Percentiles rank a stretch among this genome's conserved stretches.
Conservation (phyloP, 2,888 invertebrate genomes). For the Spodoptera picta region DNA sequence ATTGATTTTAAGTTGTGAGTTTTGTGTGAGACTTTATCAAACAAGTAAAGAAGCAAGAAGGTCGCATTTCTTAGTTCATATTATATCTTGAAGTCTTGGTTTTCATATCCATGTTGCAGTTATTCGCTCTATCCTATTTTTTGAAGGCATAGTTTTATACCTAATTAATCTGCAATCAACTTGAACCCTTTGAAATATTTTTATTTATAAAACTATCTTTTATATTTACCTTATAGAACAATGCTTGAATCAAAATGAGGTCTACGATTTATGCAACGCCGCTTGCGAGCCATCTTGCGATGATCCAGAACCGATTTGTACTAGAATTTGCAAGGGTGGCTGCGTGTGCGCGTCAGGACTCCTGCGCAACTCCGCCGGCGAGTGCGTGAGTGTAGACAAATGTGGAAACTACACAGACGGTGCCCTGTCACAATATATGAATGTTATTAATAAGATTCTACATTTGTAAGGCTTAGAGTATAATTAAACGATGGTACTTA, state of each 20-base stretch:
- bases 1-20: too few relatives aligned
- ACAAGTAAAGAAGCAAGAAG: too few relatives aligned
- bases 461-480: constrained; percentile 53
- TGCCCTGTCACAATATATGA: constrained; percentile 71
- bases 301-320: constrained; percentile 79
- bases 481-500: not conserved
- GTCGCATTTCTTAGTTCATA: too few relatives aligned
- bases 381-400: constrained; percentile 76
- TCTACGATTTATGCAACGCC: constrained; percentile 77
- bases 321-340: constrained; percentile 73
- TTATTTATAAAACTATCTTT: constrained; percentile 11
- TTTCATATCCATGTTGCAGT: too few relatives aligned
- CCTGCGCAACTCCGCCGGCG: constrained; percentile 69
- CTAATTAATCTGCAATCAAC: too few relatives aligned
- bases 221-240: constrained; percentile 69
- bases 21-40: too few relatives aligned
- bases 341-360: constrained; percentile 79
- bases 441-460: constrained; percentile 76
- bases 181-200: not conserved
- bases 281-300: constrained; percentile 77
- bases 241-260: constrained; percentile 78
- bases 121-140: too few relatives aligned
- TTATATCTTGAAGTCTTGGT: too few relatives aligned
- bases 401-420: constrained; percentile 73
- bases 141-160: too few relatives aligned